Percentiles rank a stretch among this genome's conserved stretches.
Evolutionary conservation across 2,888 invertebrate species (phyloP).

Genomic region (Hofmannophila pseudospretella): DNA sequence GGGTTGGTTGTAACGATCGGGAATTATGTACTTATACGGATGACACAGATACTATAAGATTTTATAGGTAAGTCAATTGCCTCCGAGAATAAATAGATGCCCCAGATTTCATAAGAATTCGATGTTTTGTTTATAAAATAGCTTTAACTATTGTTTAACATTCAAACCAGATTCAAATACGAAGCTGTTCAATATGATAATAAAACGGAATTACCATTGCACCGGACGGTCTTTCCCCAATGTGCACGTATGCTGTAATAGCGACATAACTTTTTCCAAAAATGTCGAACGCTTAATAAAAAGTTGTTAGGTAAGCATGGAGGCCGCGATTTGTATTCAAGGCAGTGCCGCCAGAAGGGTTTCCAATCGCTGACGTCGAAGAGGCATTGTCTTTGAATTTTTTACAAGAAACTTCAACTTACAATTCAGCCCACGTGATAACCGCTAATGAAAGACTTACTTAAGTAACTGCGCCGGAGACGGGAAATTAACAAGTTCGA

Average conservation of each 20-base stretch:
- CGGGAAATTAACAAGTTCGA: slow-evolving; percentile 71
- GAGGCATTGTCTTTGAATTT: slow-evolving; percentile 47
- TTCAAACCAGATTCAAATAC: neutral
- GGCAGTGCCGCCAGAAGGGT: slow-evolving; percentile 32
- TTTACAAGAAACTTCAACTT: slow-evolving; percentile 48
- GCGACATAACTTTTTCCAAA: slow-evolving; percentile 7
- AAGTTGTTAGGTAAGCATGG: slow-evolving; percentile 26
- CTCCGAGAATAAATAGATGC: no score
- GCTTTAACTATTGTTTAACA: neutral
- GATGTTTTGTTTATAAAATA: no score
- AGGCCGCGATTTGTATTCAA: slow-evolving; percentile 43
- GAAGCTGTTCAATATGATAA: slow-evolving; percentile 7
- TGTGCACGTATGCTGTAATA: slow-evolving; percentile 3
- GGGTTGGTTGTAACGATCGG: no score
- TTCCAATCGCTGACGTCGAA: slow-evolving; percentile 30
- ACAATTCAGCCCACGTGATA: slow-evolving; percentile 67
- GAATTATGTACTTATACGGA: no score
- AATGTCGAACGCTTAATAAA: slow-evolving; percentile 33
- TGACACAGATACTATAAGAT: no score
- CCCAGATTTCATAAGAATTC: no score
- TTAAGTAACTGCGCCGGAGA: slow-evolving; percentile 64
- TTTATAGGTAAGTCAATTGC: no score
- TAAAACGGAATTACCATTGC: slow-evolving; percentile 10
- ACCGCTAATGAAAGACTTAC: slow-evolving; percentile 73
- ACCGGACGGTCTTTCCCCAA: slow-evolving; percentile 1